Conservation (phyloP, 2,113 vertebrate genomes). For the Furnarius figulus region DNA sequence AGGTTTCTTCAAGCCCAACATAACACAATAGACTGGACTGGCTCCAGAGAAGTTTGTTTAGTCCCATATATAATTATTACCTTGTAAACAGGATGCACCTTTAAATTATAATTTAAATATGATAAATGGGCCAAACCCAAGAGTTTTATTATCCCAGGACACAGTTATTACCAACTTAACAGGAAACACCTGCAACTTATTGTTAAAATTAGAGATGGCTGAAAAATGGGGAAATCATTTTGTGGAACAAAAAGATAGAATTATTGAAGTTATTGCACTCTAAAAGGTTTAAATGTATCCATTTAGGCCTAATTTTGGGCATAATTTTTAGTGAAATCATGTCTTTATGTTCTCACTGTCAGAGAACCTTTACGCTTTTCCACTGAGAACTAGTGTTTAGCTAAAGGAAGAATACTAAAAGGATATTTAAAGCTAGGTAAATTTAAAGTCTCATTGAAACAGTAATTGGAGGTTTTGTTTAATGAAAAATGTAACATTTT, state of each 20-base stretch:
- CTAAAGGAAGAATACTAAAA: background rate
- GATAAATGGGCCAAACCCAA: slow-evolving; percentile 53
- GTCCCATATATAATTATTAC: slow-evolving; percentile 56
- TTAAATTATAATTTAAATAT: slow-evolving; percentile 71
- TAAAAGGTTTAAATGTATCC: background rate
- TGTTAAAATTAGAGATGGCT: slow-evolving; percentile 58
- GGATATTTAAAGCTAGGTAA: background rate
- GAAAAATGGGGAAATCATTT: slow-evolving; percentile 50
- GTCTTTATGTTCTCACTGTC: background rate
- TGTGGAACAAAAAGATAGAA: background rate
- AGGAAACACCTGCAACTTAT: slow-evolving; percentile 70
- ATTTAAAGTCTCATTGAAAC: background rate
- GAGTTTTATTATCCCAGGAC: slow-evolving; percentile 48
- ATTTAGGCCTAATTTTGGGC: background rate
- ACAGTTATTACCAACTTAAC: slow-evolving; percentile 57
- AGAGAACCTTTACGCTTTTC: background rate
- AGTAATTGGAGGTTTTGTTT: background rate
- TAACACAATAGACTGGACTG: slow-evolving; percentile 51
- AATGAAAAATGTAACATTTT: background rate
- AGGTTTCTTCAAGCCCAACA: background rate
- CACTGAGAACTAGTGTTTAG: background rate
- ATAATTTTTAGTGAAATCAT: background rate
- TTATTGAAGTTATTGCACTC: background rate
- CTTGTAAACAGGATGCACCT: slow-evolving; percentile 72
- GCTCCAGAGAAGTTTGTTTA: slow-evolving; percentile 64